These are phyloP conservation scores for Echinarachnius parma DNA, from an alignment of 53 echinoderm and acorn worm species.

Conservation along the genomic window DNA sequence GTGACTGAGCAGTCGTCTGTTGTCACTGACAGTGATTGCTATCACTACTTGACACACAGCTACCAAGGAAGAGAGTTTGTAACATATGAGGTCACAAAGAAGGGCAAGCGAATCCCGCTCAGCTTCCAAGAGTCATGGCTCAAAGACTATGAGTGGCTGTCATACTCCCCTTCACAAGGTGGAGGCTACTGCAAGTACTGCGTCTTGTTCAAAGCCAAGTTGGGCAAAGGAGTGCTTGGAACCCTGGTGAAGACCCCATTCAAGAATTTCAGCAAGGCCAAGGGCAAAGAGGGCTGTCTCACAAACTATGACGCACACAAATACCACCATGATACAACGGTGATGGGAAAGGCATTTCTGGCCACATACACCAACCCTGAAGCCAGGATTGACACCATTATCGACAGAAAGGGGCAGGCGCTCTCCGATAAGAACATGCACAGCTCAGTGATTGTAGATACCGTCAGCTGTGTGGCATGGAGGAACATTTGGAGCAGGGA, in stretches of 20 bases:
- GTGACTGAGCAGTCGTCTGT: constrained; percentile 17
- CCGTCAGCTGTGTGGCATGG: too few species aligned
- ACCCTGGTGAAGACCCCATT: constrained; percentile 40
- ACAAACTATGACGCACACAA: constrained; percentile 9
- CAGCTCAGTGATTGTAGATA: too few species aligned
- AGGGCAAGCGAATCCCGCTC: constrained; percentile 34
- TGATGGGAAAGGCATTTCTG: constrained; percentile 33
- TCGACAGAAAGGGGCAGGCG: too few species aligned
- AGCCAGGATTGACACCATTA: constrained; percentile 21
- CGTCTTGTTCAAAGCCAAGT: constrained; percentile 22
- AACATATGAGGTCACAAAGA: constrained; percentile 26
- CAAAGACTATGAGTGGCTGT: constrained; percentile 29
- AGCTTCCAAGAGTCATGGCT: constrained; percentile 36
- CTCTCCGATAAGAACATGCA: too few species aligned
- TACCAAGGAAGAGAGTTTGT: constrained; percentile 30
- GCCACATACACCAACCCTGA: constrained; percentile 25
- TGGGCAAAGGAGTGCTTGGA: constrained; percentile 27
- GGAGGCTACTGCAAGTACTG: constrained; percentile 48
- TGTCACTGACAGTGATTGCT: constrained; percentile 22
- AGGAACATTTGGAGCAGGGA: too few species aligned
- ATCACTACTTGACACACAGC: constrained; percentile 17
- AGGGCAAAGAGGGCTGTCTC: constrained; percentile 35
- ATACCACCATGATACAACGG: constrained; percentile 30
- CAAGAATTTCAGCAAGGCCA: constrained; percentile 34
- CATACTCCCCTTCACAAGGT: constrained; percentile 28